phyloP scores from a whole-genome alignment of 2,888 invertebrate species.

The Agrochola circellaris region DNA sequence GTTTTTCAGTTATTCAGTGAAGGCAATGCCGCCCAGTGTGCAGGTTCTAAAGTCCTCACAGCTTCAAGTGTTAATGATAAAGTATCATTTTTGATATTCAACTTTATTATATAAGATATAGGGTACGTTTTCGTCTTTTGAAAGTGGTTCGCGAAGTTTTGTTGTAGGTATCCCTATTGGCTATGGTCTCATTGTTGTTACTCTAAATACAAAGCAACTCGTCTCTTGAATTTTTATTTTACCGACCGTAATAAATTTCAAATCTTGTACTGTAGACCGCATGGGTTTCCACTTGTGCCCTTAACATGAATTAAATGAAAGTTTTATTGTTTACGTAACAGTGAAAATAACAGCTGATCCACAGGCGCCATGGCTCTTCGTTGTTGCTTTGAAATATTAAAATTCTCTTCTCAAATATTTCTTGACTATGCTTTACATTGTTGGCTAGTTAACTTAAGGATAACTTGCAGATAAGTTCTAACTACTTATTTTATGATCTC shows the following conservation, averaged over 20 bases:
- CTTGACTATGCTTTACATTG: constrained; percentile 44
- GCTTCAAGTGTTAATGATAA: constrained; percentile 52
- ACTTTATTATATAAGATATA: constrained; percentile 10
- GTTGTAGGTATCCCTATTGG: constrained; percentile 84
- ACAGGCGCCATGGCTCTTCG: constrained; percentile 64
- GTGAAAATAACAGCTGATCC: constrained; percentile 67
- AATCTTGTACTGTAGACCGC: constrained; percentile 72
- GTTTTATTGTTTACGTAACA: constrained; percentile 61
- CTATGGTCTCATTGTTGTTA: constrained; percentile 78
- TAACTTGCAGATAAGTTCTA: constrained; percentile 42
- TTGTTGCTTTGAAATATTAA: constrained; percentile 22
- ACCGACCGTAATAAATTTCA: constrained; percentile 86
- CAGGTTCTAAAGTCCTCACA: constrained; percentile 62
- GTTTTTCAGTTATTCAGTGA: constrained; percentile 84
- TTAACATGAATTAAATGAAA: constrained; percentile 72
- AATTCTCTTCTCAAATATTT: constrained; percentile 15
- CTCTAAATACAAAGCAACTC: constrained; percentile 80
- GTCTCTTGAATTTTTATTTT: constrained; percentile 76
- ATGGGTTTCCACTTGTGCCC: constrained; percentile 75
- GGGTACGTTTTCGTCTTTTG: constrained; percentile 11
- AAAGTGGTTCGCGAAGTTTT: constrained; percentile 56
- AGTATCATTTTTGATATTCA: constrained; percentile 5
- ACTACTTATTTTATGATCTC: constrained; percentile 50
- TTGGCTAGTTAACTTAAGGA: constrained; percentile 33
- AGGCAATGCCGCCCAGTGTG: constrained; percentile 84